Percentiles rank a stretch among this genome's conserved stretches.
These are phyloP conservation scores for Stichopus chloronotus DNA, from an alignment of 35 echinoderm and acorn worm species.

Conservation along the genomic window DNA sequence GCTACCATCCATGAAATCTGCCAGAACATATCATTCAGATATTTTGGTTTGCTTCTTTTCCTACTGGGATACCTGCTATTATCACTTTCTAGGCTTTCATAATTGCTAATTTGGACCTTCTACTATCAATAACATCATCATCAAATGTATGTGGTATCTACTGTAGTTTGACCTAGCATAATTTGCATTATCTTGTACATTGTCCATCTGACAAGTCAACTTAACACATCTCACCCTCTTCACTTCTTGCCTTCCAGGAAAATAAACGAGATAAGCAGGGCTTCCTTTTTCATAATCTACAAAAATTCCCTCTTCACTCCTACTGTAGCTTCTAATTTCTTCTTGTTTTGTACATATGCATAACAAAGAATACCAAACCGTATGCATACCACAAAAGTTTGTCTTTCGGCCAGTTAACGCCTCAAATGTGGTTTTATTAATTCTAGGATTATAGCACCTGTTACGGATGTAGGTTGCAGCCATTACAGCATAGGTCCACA, in stretches of 20 bases:
- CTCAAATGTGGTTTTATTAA: conserved; percentile 35
- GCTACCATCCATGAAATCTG: not conserved
- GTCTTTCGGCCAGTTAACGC: conserved; percentile 42
- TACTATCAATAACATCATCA: conserved; percentile 3
- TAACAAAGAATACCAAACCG: conserved; percentile 50
- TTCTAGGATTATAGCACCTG: conserved; percentile 50
- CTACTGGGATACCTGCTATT: conserved; percentile 57
- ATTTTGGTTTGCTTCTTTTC: conserved; percentile 23
- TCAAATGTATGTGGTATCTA: not conserved
- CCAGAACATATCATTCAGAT: conserved; percentile 39
- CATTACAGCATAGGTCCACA: conserved; percentile 59
- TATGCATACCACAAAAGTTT: conserved; percentile 24
- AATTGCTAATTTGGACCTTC: not conserved
- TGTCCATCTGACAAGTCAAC: not conserved
- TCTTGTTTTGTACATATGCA: conserved; percentile 51
- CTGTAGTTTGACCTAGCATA: not conserved
- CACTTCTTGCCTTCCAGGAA: conserved; percentile 15
- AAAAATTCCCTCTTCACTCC: conserved; percentile 59
- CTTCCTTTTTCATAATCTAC: conserved; percentile 55
- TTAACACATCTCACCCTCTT: conserved; percentile 30
- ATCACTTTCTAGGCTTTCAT: not conserved
- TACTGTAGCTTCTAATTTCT: conserved; percentile 63
- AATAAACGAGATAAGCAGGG: conserved; percentile 61
- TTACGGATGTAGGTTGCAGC: conserved; percentile 1
- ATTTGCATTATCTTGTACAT: not conserved